Base-by-base conservation (phyloP, 2,888 invertebrate species). In the Ennomos fuscantarius region DNA sequence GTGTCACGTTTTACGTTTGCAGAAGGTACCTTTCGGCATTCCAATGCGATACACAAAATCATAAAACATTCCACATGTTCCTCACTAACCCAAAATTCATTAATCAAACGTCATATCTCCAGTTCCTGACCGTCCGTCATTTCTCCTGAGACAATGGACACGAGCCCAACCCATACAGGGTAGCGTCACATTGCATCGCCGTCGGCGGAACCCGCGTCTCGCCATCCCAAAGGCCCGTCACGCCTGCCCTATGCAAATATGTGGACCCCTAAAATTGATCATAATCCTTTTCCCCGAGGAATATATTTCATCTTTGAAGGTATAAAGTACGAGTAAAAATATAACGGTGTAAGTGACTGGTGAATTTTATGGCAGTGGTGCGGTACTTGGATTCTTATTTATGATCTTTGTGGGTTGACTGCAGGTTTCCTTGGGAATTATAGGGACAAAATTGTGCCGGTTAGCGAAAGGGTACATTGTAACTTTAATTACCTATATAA, bases 231-330 rank as follows among this genome's bases (percentile, higher is more conserved):
- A 65, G 68, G 68, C 69, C 73, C 78, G 62, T 76, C 86, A 85
- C 82, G 86, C 84, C 78, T 81, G 87, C 82, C 86, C 84, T 87
- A 89, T 89, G 84, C 86, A 87, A 89, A 89, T 87, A 87, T 72
- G 74, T 82, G 86, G 86, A 68, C 65, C 86, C 86, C 76, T 74
- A 72, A 74, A 80, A 77, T 79, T 78, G 79, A 78, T 72, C 75
- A 76, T 78, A 76, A 78, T 79, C 79, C 79, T 70, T 67, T 61
- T 62, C 67, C 67, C 68, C 13, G 61, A 42, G 63, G 66, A 65
- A 63, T 67, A 67, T 70, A 68, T 68, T 65, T 65, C 68, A 65
- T 68, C 65, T 68, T 68, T 68, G 62, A 57, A 62, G 68, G 68
- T 68, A 68, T 68, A 68, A 68, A 68, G 60, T 55, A 57, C 58